phyloP scores from a whole-genome alignment of 2,888 invertebrate species.

The Torymus aiolomorphi region DNA sequence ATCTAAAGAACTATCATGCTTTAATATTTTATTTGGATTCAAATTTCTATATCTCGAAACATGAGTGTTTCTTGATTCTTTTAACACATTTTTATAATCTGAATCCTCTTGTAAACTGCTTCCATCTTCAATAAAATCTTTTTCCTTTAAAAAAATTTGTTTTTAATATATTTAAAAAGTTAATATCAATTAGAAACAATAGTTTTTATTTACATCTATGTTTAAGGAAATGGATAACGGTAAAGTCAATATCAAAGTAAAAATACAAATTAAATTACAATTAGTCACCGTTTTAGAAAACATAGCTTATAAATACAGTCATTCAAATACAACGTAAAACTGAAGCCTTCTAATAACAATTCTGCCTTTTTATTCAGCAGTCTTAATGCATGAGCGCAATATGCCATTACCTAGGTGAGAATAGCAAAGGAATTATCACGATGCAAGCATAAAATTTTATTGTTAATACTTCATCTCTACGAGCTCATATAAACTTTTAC shows the following conservation, averaged over 20 bases:
- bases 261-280: conserved; percentile 18
- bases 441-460: conserved; percentile 22
- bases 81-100: no score
- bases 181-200: conserved; percentile 1
- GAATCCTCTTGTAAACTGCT: no score
- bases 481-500: neutral
- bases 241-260: conserved; percentile 3
- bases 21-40: no score
- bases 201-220: neutral
- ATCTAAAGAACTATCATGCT: no score
- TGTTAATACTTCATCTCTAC: conserved; percentile 3
- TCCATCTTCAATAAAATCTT: no score
- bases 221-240: neutral
- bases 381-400: conserved; percentile 10
- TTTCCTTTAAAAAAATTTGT: conserved; percentile 8
- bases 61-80: no score
- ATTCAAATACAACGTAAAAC: conserved; percentile 10
- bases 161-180: conserved; percentile 12
- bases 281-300: neutral
- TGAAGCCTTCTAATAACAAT: conserved; percentile 10
- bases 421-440: conserved; percentile 7
- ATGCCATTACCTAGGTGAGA: conserved; percentile 5
- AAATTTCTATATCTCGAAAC: no score
- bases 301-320: neutral
- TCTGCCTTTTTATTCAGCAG: conserved; percentile 26